Conservation (phyloP, 2,113 vertebrate genomes). For the Oreochromis niloticus region DNA sequence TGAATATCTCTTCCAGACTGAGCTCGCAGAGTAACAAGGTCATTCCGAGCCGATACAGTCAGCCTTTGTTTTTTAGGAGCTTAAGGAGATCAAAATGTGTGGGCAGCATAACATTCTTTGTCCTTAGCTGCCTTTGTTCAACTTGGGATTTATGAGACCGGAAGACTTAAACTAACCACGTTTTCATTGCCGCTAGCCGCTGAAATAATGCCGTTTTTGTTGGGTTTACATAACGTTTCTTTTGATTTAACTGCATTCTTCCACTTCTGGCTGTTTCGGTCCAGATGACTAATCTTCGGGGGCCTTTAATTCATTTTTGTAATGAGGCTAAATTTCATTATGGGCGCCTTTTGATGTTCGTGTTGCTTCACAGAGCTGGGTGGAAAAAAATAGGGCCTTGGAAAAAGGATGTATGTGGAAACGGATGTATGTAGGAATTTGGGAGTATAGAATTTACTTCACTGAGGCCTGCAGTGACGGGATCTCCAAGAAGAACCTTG, state of each 20-base stretch:
- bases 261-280: not conserved
- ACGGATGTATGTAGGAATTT: not conserved
- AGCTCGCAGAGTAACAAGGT: not conserved
- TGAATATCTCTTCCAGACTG: not conserved
- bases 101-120: not conserved
- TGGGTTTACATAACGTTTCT: not conserved
- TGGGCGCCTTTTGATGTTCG: not conserved
- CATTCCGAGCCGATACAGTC: not conserved
- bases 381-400: not conserved
- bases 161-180: not conserved
- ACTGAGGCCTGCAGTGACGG: not conserved
- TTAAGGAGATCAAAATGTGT: constrained; percentile 14
- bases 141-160: not conserved
- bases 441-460: not conserved
- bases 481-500: not conserved
- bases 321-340: not conserved
- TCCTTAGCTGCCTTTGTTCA: not conserved
- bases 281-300: not conserved
- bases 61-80: not conserved
- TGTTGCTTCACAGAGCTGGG: not conserved
- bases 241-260: constrained; percentile 10
- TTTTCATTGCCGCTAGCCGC: not conserved
- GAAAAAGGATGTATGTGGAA: not conserved
- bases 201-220: constrained; percentile 1
- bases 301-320: not conserved